Base-by-base conservation (phyloP, 2,888 invertebrate species). In the Anaspis maculata region DNA sequence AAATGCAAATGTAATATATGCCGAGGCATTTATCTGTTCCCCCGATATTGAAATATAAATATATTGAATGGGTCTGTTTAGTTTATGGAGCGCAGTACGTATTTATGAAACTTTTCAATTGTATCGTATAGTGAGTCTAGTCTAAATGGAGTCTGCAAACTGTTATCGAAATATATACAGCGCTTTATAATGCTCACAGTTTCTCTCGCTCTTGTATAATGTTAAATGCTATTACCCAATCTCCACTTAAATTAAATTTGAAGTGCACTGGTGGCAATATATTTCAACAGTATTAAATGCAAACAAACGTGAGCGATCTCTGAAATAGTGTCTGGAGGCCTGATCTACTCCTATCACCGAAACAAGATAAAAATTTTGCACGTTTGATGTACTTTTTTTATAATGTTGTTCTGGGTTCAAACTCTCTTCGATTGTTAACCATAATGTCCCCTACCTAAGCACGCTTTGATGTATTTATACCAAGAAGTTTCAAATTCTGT, bases 21-120 rank as follows among this genome's bases (percentile, higher is more conserved):
- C 38, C 29, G 37, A n/a, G n/a, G 39, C 43, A 45, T 46, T 44
- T 48, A 48, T 48, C 42, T 48, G 38, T 41, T 48, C 37, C 41
- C 41, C 45, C n/a, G 45, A 46, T 45, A 45, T 44, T 46, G 44
- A 41, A 48, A 48, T 42, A 45, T n/a, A n/a, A 42, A 42, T 45
- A 42, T 46, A 44, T 39, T 43, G 44, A 46, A 42, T 43, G 43
- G 41, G 33, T 30, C 25, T 39, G 41, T 39, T 44, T n/a, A 40
- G 41, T 42, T 39, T 37, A 43, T 37, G 34, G 38, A 39, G 36
- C 37, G 22, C 29, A n/a, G n/a, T n/a, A n/a, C 35, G 42, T 46
- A 45, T 46, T 44, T 45, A 43, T 45, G 46, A 45, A 45, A 45
- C 35, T 40, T 46, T 44, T 40, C 43, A 40, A 44, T 41, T 44